Conservation (phyloP, 2,888 invertebrate genomes). For the Cremastobaeus sp. region DNA sequence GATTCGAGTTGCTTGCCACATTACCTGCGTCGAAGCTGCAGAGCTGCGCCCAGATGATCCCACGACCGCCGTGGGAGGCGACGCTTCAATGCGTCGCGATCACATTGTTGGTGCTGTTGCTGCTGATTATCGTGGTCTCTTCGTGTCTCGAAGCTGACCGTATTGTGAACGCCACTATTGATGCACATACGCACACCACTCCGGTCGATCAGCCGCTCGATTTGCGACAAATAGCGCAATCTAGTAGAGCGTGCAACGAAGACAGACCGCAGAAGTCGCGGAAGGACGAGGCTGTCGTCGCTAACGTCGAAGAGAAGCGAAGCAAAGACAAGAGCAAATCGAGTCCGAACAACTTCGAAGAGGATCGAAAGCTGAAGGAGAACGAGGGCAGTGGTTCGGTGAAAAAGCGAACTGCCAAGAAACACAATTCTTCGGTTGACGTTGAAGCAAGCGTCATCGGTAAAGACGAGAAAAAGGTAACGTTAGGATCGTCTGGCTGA, state of each 20-base stretch:
- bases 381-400: conserved; percentile 60
- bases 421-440: conserved; percentile 52
- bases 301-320: conserved; percentile 71
- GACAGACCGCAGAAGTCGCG: conserved; percentile 6
- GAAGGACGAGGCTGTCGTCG: conserved; percentile 66
- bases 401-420: conserved; percentile 66
- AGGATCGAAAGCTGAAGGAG: conserved; percentile 71
- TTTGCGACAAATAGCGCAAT: conserved; percentile 80
- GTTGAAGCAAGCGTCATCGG: conserved; percentile 18
- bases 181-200: conserved; percentile 80
- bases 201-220: conserved; percentile 82
- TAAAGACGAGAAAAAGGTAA: conserved; percentile 41
- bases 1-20: conserved; percentile 76
- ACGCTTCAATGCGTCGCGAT: conserved; percentile 83
- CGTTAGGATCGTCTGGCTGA: too few relatives aligned
- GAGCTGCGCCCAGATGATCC: conserved; percentile 84
- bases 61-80: conserved; percentile 88
- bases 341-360: conserved; percentile 74
- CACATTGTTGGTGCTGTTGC: conserved; percentile 81
- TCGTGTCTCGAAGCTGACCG: conserved; percentile 86
- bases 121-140: conserved; percentile 83
- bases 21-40: conserved; percentile 83
- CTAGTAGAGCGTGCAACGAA: background rate
- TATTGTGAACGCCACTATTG: conserved; percentile 81
- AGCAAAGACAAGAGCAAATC: conserved; percentile 69